phyloP scores from a whole-genome alignment of 2,888 invertebrate genomes.

The Chrysolina americana region DNA sequence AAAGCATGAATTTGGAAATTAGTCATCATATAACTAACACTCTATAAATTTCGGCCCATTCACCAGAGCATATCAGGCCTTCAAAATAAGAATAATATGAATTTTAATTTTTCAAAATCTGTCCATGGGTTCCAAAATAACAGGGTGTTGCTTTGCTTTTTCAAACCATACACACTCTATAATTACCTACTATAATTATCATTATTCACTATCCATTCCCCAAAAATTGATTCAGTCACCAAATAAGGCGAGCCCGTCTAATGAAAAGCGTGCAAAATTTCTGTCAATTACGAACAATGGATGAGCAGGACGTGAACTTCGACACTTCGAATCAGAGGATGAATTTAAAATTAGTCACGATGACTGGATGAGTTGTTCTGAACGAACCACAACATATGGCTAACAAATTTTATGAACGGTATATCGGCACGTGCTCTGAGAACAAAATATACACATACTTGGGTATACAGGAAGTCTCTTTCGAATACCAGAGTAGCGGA shows the following conservation, averaged over 20 bases:
- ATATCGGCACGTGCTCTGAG: constrained; percentile 43
- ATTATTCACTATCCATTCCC: neutral
- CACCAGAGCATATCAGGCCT: too few relatives aligned
- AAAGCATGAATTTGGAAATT: too few relatives aligned
- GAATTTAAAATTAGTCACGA: constrained; percentile 40
- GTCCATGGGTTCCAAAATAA: too few relatives aligned
- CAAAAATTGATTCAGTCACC: neutral
- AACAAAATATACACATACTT: constrained; percentile 29
- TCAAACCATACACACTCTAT: too few relatives aligned
- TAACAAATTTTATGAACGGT: constrained; percentile 42
- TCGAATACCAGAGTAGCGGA: constrained; percentile 1
- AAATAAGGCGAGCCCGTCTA: neutral
- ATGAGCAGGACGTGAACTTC: constrained; percentile 39
- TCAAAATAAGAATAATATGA: too few relatives aligned
- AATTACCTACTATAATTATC: neutral
- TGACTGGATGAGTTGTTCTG: constrained; percentile 4
- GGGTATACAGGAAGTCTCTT: constrained; percentile 25
- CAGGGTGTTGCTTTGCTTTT: too few relatives aligned
- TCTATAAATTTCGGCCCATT: too few relatives aligned
- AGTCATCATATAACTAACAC: too few relatives aligned
- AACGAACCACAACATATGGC: constrained; percentile 40
- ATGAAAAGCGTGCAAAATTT: constrained; percentile 10
- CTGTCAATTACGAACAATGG: constrained; percentile 17
- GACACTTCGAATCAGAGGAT: constrained; percentile 39
- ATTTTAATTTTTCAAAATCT: too few relatives aligned